These are phyloP conservation scores for Ochotona princeps DNA, from an alignment of 2,113 vertebrate genomes.

Conservation along the genomic window DNA sequence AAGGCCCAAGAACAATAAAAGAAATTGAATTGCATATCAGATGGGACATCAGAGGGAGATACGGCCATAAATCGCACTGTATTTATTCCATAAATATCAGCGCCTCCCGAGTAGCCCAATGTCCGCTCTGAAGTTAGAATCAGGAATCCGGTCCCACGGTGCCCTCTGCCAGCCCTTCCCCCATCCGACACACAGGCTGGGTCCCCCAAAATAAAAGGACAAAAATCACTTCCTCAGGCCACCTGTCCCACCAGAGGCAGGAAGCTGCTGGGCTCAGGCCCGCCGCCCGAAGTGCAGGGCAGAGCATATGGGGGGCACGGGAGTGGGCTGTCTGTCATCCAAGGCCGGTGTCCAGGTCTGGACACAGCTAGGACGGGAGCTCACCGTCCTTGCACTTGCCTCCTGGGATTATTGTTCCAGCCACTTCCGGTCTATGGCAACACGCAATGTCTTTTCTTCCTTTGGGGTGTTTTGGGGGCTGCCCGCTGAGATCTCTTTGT, in stretches of 20 bases:
- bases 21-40: conserved; percentile 83
- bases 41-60: conserved; percentile 80
- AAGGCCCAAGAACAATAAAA: conserved; percentile 81
- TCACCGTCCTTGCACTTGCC: background rate
- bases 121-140: conserved; percentile 71
- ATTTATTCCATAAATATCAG: conserved; percentile 82
- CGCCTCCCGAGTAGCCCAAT: conserved; percentile 35
- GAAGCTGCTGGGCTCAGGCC: background rate
- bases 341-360: too few relatives aligned
- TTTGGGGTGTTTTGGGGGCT: background rate
- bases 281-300: background rate
- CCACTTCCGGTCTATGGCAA: accelerated
- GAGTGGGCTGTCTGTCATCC: background rate
- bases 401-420: background rate
- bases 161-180: conserved; percentile 27
- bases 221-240: background rate
- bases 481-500: background rate
- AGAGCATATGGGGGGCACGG: background rate
- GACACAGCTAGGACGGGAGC: background rate
- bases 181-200: background rate
- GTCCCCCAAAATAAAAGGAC: conserved; percentile 8
- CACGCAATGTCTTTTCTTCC: background rate
- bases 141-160: conserved; percentile 56
- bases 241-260: background rate
- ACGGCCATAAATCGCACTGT: conserved; percentile 65